Evolutionary conservation across 2,797 vertebrate species (phyloP), one percentile per base, ranked within the genome.

Genomic region (Lepidocolaptes lacrymiger): DNA sequence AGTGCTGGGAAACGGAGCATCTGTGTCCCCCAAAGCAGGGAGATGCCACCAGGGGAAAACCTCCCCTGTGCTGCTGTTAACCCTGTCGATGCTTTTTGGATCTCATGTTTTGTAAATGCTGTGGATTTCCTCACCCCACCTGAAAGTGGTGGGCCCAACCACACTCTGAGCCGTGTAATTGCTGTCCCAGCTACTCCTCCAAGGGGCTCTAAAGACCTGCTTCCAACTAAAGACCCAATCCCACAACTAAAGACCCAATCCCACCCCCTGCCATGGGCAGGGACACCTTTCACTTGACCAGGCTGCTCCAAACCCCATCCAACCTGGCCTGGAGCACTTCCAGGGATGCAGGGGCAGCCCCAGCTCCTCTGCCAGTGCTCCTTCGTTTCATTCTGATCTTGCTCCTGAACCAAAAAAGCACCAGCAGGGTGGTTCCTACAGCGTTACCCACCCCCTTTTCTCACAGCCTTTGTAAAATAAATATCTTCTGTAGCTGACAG

Each of bases 41-140:
- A 55, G 27, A 14, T 34, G 51, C 14, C 8, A 1, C 22, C 2
- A n/a, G 19, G 13, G 20, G 13, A 49, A 44, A 84, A 22, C 23
- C 43, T 46, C 32, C 7, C 37, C 59, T 24, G 58, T 1, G 24
- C 28, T 16, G n/a, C 30, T 43, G 8, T 36, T 17, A 1, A 9
- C 0, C 7, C 52, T 30, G 9, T 58, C 24, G 6, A n/a, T 6
- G 46, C 10, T 17, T 27, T 51, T 64, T n/a, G 44, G 14, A 14
- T 13, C 37, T 52, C n/a, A 0, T 6, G 0, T 16, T 66, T 36
- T 19, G 7, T 13, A 17, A 41, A 44, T 9, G 2, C 1, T 27
- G 7, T 36, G 43, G 18, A 19, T 43, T 43, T 8, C 43, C 43
- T 43, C 43, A 43, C 4, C 0, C 11, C 39, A 5, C 13, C 41